phyloP scores from a whole-genome alignment of 2,888 invertebrate species.

The Diaphora mendica region DNA sequence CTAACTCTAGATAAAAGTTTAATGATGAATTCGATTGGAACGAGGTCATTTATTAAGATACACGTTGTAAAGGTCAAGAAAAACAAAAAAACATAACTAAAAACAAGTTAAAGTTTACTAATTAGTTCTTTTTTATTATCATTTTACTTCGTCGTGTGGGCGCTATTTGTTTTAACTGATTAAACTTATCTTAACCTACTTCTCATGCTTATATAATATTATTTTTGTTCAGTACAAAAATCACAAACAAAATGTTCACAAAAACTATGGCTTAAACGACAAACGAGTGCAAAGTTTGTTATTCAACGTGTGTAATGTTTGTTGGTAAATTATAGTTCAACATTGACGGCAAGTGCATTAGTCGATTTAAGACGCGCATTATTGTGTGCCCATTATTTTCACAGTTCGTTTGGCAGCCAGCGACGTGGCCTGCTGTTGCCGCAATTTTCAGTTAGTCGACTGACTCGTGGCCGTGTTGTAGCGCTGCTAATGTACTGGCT shows the following conservation, averaged over 20 bases:
- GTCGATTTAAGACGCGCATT: constrained; percentile 73
- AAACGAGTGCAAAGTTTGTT: constrained; percentile 13
- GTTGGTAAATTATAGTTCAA: constrained; percentile 48
- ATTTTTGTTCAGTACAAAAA: background rate
- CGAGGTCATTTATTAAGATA: background rate
- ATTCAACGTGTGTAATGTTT: constrained; percentile 34
- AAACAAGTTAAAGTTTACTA: background rate
- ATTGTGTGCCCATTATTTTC: constrained; percentile 76
- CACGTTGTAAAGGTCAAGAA: background rate
- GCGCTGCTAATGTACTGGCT: constrained; percentile 60
- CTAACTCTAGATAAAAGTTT: background rate
- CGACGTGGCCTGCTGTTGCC: constrained; percentile 54
- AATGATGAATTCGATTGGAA: background rate
- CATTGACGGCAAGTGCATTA: constrained; percentile 63
- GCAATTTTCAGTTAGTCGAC: constrained; percentile 63
- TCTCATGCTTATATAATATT: background rate
- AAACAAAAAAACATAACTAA: background rate
- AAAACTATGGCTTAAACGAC: constrained; percentile 1
- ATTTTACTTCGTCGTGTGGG: background rate
- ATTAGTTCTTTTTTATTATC: background rate
- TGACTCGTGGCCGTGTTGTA: constrained; percentile 54
- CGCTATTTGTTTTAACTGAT: background rate
- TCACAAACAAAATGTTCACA: background rate
- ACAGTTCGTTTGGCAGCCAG: constrained; percentile 74
- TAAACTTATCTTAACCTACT: background rate